Evolutionary conservation across 2,888 invertebrate species (phyloP).

Genomic region (Galeopsomyia nigrocyanea): DNA sequence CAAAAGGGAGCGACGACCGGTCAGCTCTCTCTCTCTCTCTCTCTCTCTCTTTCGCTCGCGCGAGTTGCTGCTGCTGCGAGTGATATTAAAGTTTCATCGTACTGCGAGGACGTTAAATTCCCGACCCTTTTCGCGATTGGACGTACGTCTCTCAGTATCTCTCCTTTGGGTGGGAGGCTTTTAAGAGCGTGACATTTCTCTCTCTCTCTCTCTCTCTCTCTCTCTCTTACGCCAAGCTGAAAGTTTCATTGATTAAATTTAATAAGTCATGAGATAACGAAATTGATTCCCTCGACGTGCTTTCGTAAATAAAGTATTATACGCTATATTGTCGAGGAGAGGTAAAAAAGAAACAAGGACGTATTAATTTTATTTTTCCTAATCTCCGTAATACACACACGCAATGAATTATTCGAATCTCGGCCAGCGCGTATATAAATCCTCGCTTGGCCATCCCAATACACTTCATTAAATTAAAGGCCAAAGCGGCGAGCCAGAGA

Average conservation of each 20-base stretch:
- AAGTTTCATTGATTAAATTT: conserved; percentile 26
- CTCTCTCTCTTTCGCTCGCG: not conserved
- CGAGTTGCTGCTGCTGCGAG: no score
- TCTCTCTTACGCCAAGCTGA: conserved; percentile 1
- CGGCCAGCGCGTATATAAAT: conserved; percentile 11
- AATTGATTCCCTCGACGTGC: no score
- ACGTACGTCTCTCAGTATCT: conserved; percentile 15
- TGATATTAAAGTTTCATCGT: conserved; percentile 43
- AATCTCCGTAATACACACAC: not conserved
- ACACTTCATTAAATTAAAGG: conserved; percentile 34
- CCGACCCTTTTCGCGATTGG: conserved; percentile 35
- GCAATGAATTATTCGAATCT: conserved; percentile 31
- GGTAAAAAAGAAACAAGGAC: no score
- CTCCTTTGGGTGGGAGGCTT: conserved; percentile 18
- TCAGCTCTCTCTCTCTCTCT: conserved; percentile 6
- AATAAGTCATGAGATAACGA: conserved; percentile 1
- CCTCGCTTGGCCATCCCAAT: not conserved
- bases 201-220: not conserved
- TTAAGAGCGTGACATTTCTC: conserved; percentile 29
- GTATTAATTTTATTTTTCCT: not conserved
- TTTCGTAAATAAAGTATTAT: no score
- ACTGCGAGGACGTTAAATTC: conserved; percentile 35
- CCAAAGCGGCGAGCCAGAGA: not conserved
- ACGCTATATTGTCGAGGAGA: no score
- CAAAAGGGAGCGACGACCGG: conserved; percentile 18